Conservation (phyloP, 2,113 vertebrate genomes). For the Bothrops jararaca region DNA sequence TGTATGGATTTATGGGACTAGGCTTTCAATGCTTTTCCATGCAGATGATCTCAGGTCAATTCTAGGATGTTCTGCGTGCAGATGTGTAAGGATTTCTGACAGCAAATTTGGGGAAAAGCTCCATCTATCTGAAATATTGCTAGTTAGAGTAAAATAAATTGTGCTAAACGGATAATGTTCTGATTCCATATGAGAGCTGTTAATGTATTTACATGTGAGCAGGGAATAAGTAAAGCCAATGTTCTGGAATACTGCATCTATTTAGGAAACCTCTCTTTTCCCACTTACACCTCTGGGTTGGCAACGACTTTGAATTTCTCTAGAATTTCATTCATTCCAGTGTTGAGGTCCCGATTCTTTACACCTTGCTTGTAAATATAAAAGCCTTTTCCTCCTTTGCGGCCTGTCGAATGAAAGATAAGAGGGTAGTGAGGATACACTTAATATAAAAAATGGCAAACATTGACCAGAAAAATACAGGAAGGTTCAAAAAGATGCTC, state of each 20-base stretch:
- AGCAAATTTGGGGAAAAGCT: neutral
- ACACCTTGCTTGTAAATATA: slow-evolving; percentile 81
- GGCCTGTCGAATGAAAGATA: slow-evolving; percentile 66
- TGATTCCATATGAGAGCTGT: neutral
- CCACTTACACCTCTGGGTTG: slow-evolving; percentile 79
- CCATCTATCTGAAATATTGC: neutral
- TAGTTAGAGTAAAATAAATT: neutral
- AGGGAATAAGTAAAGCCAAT: neutral
- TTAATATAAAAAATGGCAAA: neutral
- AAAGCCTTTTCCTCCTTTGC: slow-evolving; percentile 88
- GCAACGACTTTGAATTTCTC: slow-evolving; percentile 73
- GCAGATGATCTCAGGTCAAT: neutral
- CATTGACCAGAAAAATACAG: neutral
- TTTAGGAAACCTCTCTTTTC: neutral
- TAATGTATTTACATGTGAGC: neutral
- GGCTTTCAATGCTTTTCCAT: neutral
- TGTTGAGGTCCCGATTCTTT: slow-evolving; percentile 78
- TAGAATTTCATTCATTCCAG: slow-evolving; percentile 75
- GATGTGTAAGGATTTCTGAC: neutral
- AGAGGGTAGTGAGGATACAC: neutral
- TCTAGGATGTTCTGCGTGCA: neutral
- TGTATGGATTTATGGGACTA: neutral
- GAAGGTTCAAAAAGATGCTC: too few species aligned
- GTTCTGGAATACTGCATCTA: neutral
- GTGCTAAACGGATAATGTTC: neutral